Evolutionary conservation across 2,797 vertebrate species (phyloP), one percentile per base, ranked within the genome.

Genomic region (Lepidocolaptes lacrymiger): DNA sequence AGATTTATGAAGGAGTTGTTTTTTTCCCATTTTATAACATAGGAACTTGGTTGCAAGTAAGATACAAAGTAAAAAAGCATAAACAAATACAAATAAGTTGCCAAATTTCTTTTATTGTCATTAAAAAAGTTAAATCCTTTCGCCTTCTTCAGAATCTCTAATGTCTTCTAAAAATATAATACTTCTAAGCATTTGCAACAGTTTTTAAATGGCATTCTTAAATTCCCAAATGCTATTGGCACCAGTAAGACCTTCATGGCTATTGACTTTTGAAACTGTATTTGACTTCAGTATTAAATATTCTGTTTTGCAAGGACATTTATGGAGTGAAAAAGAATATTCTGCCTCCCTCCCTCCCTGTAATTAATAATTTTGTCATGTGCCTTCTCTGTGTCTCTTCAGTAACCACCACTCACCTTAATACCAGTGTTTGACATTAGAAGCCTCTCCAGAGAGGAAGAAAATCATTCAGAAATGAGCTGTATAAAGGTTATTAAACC

Each of bases 401-500:
- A 89, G 96, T 93, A 96, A 95, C 96, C 78, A 77, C 89, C 95
- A 83, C 91, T 98, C 92, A 97, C 97, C 96, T 97, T 97, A 96
- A 98, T 97, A 96, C 90, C 91, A 92, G 77, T 96, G 74, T 98
- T 97, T 98, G 97, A 98, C 97, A 97, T 98, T 97, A 97, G 97
- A 95, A 96, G 62, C 63, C 89, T 97, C 96, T 97, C 96, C 59
- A 94, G 97, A 98, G 97, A 97, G 94, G 85, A 97, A 95, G 93
- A 98, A 96, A 98, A 98, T 97, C 73, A 96, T 97, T 98, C 89
- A 95, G 94, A 98, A 98, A 98, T 97, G 96, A 98, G 94, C 72
- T 96, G 88, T 56, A 95, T 97, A 97, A 98, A 98, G 97, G 97
- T 98, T 98, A 97, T 98, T 97, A 97, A 98, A 97, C 89, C 91